Conservation (phyloP, 2,888 invertebrate genomes). For the Nebria salina region DNA sequence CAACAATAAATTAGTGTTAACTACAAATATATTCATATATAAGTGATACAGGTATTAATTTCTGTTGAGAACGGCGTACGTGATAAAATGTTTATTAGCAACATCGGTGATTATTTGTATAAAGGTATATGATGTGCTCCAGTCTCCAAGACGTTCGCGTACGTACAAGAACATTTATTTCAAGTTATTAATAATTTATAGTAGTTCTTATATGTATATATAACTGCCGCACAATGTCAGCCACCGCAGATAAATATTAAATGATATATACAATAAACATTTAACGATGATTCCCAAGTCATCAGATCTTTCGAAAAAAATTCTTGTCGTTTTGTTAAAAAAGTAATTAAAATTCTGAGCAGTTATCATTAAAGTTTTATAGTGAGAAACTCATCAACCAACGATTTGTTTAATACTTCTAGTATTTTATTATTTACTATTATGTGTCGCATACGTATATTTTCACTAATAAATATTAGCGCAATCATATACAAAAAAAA, state of each 20-base stretch:
- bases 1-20: slow-evolving; percentile 46
- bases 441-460: not conserved
- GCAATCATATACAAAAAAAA: too few species aligned
- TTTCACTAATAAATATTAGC: not conserved
- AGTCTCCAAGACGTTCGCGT: not conserved
- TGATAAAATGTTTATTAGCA: slow-evolving; percentile 46
- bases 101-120: slow-evolving; percentile 27
- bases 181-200: slow-evolving; percentile 44
- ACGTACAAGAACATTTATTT: slow-evolving; percentile 39
- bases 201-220: slow-evolving; percentile 25
- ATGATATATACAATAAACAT: slow-evolving; percentile 25
- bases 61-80: slow-evolving; percentile 43
- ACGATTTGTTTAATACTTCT: slow-evolving; percentile 43
- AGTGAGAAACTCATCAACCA: slow-evolving; percentile 39
- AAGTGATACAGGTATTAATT: slow-evolving; percentile 46
- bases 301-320: not conserved
- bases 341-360: slow-evolving; percentile 37
- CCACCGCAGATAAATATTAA: slow-evolving; percentile 20
- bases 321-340: slow-evolving; percentile 26
- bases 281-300: slow-evolving; percentile 6
- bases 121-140: slow-evolving; percentile 11
- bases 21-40: slow-evolving; percentile 46
- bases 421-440: slow-evolving; percentile 27
- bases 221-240: slow-evolving; percentile 10
- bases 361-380: slow-evolving; percentile 39